Evolutionary conservation across 2,113 vertebrate species (phyloP), one percentile per base, ranked within the genome.

Genomic region (Penelope pileata): DNA sequence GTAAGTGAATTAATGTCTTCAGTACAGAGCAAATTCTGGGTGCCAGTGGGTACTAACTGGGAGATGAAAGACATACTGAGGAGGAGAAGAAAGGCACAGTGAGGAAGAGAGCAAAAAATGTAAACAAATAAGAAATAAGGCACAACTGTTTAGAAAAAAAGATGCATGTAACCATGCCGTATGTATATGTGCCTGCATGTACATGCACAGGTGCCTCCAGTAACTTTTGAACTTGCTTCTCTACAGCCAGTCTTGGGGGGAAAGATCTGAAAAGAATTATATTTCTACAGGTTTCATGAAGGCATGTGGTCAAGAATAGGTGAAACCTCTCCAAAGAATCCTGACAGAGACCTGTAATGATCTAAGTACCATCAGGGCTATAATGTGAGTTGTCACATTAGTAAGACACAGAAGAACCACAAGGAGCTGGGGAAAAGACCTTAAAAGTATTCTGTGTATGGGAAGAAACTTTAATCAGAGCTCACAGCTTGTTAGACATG

Each of bases 401-500:
- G 77, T 77, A 70, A 48, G n/a, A 86, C 30, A 56, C 59, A 92
- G 40, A 90, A 10, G 50, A 96, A 77, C 60, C 79, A 77, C 17
- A 67, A 95, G 64, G 29, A 83, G 29, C 47, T 88, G 60, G 17
- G 51, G 32, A 42, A 90, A 89, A 90, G 54, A 70, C 86, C 42
- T 96, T 63, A 74, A 70, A 96, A 91, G 77, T 83, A 21, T 70
- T 92, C 51, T 0, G 2, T 75, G 75, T 84, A 91, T 75, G 86
- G 83, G 80, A 95, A 92, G 92, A 84, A 92, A 92, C 88, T 86
- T 95, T 81, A 93, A 88, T 93, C 94, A 96, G 76, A 91, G 92
- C 92, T 95, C 96, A 92, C 94, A 96, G 96, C 91, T 95, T 92
- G 86, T 96, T 96, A 96, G 91, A 53, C 88, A 81, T 93, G 3